Conservation (phyloP, 1,140 invertebrate genomes). For the Cheumatopsyche charites region DNA sequence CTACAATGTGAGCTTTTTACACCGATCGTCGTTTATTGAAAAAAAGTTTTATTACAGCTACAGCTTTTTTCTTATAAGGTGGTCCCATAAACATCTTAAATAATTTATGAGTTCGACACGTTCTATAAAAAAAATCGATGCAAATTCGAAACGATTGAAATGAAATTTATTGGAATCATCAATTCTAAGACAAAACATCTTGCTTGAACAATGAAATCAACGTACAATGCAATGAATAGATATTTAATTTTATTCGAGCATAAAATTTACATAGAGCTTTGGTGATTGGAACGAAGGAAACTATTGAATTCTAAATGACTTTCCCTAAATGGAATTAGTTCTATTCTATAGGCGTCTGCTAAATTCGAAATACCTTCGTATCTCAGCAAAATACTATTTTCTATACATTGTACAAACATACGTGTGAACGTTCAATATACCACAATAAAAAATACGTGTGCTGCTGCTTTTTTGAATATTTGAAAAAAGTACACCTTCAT, state of each 20-base stretch:
- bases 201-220: not conserved
- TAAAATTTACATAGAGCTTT: slow-evolving; percentile 25
- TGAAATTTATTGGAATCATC: too few species aligned
- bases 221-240: not conserved
- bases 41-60: slow-evolving; percentile 3
- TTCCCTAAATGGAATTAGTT: slow-evolving; percentile 10
- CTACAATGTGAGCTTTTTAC: not conserved
- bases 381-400: too few species aligned
- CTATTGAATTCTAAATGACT: slow-evolving; percentile 14
- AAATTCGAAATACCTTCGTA: not conserved
- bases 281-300: slow-evolving; percentile 3
- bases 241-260: slow-evolving; percentile 13
- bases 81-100: not conserved
- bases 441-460: too few species aligned
- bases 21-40: not conserved
- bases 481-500: too few species aligned
- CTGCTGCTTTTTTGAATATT: too few species aligned
- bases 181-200: too few species aligned
- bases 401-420: too few species aligned
- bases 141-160: not conserved
- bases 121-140: not conserved
- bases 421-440: too few species aligned
- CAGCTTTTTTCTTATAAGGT: not conserved
- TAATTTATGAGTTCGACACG: too few species aligned
- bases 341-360: not conserved